Conservation (phyloP, 2,113 vertebrate genomes). For the Parus major region DNA sequence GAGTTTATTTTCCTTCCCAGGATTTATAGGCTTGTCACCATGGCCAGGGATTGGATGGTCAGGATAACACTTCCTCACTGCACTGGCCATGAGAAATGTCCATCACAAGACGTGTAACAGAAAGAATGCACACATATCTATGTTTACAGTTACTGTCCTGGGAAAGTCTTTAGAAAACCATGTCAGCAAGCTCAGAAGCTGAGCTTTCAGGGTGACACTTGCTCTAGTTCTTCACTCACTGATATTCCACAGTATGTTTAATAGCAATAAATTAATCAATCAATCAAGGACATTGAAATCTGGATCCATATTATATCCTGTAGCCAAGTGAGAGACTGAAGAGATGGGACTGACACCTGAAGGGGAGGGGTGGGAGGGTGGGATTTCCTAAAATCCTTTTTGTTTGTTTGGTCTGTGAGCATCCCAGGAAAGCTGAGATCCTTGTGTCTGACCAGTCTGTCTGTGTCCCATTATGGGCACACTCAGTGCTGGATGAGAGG, state of each 20-base stretch:
- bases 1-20: too few species aligned
- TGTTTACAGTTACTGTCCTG: too few species aligned
- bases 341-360: not conserved
- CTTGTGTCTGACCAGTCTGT: not conserved
- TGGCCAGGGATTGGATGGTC: too few species aligned
- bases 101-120: too few species aligned
- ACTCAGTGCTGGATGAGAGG: not conserved
- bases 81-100: too few species aligned
- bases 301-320: not conserved
- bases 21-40: too few species aligned
- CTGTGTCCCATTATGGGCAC: accelerated
- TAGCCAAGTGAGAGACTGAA: not conserved
- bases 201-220: too few species aligned
- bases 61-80: too few species aligned
- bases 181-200: too few species aligned
- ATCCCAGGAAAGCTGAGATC: not conserved
- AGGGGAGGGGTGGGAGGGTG: accelerated
- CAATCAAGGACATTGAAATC: not conserved
- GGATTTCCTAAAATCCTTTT: not conserved
- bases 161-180: too few species aligned
- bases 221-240: not conserved
- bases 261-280: not conserved
- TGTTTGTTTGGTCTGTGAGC: not conserved
- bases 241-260: not conserved
- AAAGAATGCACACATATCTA: too few species aligned